Evolutionary conservation across 1,140 invertebrate species (phyloP).

Genomic region (Amphibalanus amphitrite): DNA sequence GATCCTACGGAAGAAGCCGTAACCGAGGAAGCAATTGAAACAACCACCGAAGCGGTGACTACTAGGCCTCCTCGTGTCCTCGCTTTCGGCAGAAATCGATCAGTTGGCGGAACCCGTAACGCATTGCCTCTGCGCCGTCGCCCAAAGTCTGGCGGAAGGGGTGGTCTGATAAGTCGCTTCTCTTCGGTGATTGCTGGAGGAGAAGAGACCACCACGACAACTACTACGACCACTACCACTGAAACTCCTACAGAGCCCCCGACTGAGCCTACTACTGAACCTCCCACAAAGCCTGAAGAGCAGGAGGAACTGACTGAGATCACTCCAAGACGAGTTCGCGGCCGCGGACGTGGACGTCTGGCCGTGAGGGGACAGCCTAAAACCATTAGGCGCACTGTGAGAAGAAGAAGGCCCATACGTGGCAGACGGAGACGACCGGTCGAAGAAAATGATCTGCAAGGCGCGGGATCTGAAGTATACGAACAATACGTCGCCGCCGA

Average conservation of each 20-base stretch:
- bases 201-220: constrained; percentile 7
- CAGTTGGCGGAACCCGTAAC: neutral
- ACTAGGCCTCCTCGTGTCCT: neutral
- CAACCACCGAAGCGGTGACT: neutral
- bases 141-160: neutral
- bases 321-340: too few species aligned
- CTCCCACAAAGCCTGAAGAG: too few species aligned
- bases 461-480: neutral
- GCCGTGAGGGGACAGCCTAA: too few species aligned
- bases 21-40: neutral
- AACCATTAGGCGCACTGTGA: too few species aligned
- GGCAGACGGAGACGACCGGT: neutral
- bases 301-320: neutral
- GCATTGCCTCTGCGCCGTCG: neutral
- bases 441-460: neutral
- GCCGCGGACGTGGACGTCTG: too few species aligned
- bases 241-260: constrained; percentile 10
- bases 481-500: neutral
- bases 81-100: neutral
- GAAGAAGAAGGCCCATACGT: neutral
- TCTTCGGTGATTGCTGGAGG: neutral
- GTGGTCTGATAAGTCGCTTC: neutral
- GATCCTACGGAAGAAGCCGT: neutral
- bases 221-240: constrained; percentile 12
- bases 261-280: constrained; percentile 13